A percentile compares a stretch with the other conserved stretches of the same genome.
Conservation (phyloP, 2,113 vertebrate species). For the Leucopsar rothschildi region DNA sequence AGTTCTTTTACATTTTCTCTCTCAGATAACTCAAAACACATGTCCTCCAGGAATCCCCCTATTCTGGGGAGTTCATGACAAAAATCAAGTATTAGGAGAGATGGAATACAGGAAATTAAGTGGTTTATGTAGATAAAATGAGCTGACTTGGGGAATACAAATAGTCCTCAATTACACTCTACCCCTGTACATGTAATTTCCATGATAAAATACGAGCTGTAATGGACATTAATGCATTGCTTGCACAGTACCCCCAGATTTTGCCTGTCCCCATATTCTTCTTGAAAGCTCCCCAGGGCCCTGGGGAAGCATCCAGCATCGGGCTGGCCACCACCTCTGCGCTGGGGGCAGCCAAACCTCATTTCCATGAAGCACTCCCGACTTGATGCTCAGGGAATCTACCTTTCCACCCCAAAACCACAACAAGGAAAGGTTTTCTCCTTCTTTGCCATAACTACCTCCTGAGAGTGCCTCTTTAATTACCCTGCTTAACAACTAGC, state of each 20-base stretch:
- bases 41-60: background rate
- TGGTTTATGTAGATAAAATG: background rate
- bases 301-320: background rate
- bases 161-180: background rate
- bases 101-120: background rate
- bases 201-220: background rate
- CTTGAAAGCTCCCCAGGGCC: background rate
- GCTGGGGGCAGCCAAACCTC: background rate
- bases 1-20: background rate
- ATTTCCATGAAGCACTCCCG: background rate
- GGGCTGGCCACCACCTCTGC: accelerated
- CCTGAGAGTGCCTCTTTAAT: background rate
- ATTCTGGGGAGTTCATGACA: background rate
- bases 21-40: background rate
- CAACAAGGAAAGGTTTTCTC: background rate
- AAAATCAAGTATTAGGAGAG: background rate
- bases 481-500: background rate
- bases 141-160: background rate
- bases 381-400: background rate
- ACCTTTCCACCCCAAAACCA: background rate
- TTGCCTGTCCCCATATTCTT: background rate
- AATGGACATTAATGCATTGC: background rate
- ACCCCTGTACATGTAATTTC: background rate
- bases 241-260: background rate
- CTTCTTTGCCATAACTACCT: background rate